A percentile compares a stretch with the other conserved stretches of the same genome.
phyloP scores from a whole-genome alignment of 2,888 invertebrate species.

The Acrobasis consociella region DNA sequence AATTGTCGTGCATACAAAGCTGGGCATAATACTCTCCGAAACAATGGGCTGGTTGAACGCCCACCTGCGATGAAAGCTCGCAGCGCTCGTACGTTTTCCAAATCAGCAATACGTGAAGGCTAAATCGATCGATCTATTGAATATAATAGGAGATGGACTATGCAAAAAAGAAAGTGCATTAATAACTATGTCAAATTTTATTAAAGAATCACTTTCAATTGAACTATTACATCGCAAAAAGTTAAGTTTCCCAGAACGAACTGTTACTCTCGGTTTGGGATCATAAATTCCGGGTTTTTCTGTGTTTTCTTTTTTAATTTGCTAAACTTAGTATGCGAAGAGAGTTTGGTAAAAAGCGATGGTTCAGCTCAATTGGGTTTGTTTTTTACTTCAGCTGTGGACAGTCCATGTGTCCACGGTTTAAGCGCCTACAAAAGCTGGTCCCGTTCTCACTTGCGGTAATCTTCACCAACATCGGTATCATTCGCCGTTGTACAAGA shows the following conservation, averaged over 20 bases:
- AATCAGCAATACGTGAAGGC: constrained; percentile 1
- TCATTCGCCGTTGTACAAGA: constrained; percentile 47
- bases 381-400: constrained; percentile 52
- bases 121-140: constrained; percentile 2
- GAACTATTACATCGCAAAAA: constrained; percentile 10
- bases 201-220: constrained; percentile 16
- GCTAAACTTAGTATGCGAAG: constrained; percentile 5
- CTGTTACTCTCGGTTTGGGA: constrained; percentile 18
- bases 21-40: constrained; percentile 38
- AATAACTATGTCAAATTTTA: not conserved
- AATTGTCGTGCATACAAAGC: constrained; percentile 17
- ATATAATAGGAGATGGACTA: not conserved
- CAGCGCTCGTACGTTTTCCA: constrained; percentile 11
- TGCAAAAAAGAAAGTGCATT: not conserved
- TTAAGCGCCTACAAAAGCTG: constrained; percentile 56
- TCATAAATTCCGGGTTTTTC: constrained; percentile 16
- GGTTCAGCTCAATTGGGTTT: constrained; percentile 34
- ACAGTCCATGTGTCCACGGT: constrained; percentile 40
- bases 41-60: constrained; percentile 21
- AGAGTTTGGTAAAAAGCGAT: constrained; percentile 37
- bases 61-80: constrained; percentile 22
- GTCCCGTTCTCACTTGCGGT: constrained; percentile 72
- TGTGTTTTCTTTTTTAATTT: constrained; percentile 10
- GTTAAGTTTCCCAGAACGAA: constrained; percentile 12
- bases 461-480: constrained; percentile 55